Base-by-base conservation (phyloP, 2,113 vertebrate species). In the Pteronura brasiliensis region DNA sequence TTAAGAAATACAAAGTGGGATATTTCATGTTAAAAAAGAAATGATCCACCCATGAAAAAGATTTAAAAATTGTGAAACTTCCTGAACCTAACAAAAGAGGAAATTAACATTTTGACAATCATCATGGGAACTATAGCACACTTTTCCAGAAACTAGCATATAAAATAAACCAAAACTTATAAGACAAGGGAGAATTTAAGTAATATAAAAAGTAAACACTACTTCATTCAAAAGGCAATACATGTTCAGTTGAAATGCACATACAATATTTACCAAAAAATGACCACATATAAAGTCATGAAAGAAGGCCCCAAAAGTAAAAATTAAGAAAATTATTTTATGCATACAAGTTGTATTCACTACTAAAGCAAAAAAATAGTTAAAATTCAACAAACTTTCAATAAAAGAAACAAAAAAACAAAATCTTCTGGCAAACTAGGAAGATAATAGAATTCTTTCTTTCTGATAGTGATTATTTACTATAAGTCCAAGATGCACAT, bases 361-460 rank as follows among this genome's bases (percentile, higher is more conserved):
- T 72, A 95, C 69, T 59, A 85, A 59, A 67, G 14, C n/a, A 83
- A 69, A 74, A 59, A 85, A 34, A 42, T 34, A 82, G 31, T 34
- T 83, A 76, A 93, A 88, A 91, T 23, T 27, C 39, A 42, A 83
- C 55, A 55, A 61, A 8, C 3, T 67, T 85, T 81, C 36, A 57
- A 74, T 72, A 10, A 77, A 95, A 85, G 23, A 74, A 95, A n/a
- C 4, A 93, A 91, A 63, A 69, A 88, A 90, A 63, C 77, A 82
- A 90, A 83, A 82, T 69, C 6, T 90, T 42, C 61, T 77, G 31
- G 47, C 12, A 80, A 79, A 47, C 8, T 42, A 10, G 15, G 7
- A 89, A 63, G 27, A 87, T 39, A 61, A 88, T 79, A 44, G 86
- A 49, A 23, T 29, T 34, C 6, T 67, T 17, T 87, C 49, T 80